phyloP scores from a whole-genome alignment of 2,888 invertebrate species.

The Agrochola macilenta region DNA sequence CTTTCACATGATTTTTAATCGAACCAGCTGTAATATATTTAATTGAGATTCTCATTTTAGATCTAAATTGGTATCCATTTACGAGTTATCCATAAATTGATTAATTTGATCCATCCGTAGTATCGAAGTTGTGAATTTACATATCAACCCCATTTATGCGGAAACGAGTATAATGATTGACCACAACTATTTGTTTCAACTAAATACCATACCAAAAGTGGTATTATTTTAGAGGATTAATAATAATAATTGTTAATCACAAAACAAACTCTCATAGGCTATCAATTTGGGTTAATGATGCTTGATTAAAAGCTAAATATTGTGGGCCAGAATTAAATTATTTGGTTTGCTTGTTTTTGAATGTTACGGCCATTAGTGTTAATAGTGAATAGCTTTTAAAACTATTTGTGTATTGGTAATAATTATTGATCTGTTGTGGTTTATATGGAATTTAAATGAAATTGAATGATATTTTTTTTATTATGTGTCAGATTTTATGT shows the following conservation, averaged over 20 bases:
- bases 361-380: neutral
- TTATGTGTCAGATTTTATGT: neutral
- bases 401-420: neutral
- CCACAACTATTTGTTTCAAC: conserved; percentile 19
- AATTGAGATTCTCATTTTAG: too few species aligned
- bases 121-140: neutral
- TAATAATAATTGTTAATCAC: conserved; percentile 14
- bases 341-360: conserved; percentile 22
- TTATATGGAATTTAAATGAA: neutral
- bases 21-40: neutral
- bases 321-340: conserved; percentile 7
- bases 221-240: conserved; percentile 9
- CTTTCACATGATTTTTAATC: neutral
- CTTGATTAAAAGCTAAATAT: conserved; percentile 34
- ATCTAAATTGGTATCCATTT: neutral
- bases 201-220: conserved; percentile 15
- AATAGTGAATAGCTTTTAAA: neutral
- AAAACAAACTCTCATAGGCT: conserved; percentile 21
- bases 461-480: too few species aligned
- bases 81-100: neutral
- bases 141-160: neutral
- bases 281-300: conserved; percentile 22
- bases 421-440: neutral
- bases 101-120: neutral
- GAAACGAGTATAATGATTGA: neutral